Percentiles rank a stretch among this genome's conserved stretches.
These are phyloP conservation scores for Hybos culiciformis DNA, from an alignment of 2,888 invertebrate genomes.

Conservation along the genomic window DNA sequence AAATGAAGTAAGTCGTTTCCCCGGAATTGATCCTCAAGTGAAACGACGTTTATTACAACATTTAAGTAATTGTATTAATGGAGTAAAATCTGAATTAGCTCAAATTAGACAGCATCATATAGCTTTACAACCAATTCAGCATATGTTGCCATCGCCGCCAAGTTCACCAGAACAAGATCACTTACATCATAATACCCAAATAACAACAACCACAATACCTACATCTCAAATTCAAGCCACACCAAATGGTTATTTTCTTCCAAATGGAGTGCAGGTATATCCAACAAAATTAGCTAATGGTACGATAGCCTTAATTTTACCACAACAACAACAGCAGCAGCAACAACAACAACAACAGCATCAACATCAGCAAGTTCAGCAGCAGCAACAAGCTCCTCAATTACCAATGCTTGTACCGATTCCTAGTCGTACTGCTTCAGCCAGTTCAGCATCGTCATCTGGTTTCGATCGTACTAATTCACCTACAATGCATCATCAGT, in stretches of 20 bases:
- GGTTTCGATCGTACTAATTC: slow-evolving; percentile 37
- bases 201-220: slow-evolving; percentile 13
- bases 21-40: slow-evolving; percentile 58
- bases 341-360: slow-evolving; percentile 53
- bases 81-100: slow-evolving; percentile 32
- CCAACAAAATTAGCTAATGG: slow-evolving; percentile 72
- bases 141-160: slow-evolving; percentile 41
- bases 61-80: slow-evolving; percentile 52
- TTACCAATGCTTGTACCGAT: slow-evolving; percentile 60
- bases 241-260: slow-evolving; percentile 44
- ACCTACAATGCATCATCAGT: slow-evolving; percentile 22
- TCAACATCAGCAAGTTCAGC: slow-evolving; percentile 46
- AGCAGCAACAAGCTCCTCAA: slow-evolving; percentile 36
- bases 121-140: slow-evolving; percentile 31
- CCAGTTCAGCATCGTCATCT: slow-evolving; percentile 50
- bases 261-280: slow-evolving; percentile 63
- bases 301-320: slow-evolving; percentile 66
- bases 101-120: slow-evolving; percentile 16
- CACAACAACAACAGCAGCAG: slow-evolving; percentile 47
- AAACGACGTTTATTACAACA: slow-evolving; percentile 63
- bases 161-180: slow-evolving; percentile 33
- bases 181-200: slow-evolving; percentile 15
- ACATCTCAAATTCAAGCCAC: slow-evolving; percentile 30
- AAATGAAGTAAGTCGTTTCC: slow-evolving; percentile 61
- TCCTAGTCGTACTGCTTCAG: slow-evolving; percentile 59